Conservation (phyloP, 2,113 vertebrate genomes). For the Tetrao urogallus region DNA sequence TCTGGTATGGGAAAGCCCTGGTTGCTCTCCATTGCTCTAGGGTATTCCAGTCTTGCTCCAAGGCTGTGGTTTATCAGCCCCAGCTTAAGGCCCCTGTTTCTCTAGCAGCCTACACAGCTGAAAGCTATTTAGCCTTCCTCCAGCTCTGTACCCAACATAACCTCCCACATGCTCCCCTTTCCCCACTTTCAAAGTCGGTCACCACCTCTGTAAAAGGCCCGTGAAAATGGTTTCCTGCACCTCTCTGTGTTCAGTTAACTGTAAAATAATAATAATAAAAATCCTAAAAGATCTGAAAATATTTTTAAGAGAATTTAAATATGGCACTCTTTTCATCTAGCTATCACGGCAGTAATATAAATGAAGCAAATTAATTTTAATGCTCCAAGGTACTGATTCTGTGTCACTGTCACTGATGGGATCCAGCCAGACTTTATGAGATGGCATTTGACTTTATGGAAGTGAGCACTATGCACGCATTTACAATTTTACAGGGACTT, state of each 20-base stretch:
- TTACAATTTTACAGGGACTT: constrained; percentile 86
- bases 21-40: not conserved
- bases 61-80: not conserved
- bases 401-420: constrained; percentile 84
- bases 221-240: constrained; percentile 27
- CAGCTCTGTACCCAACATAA: not conserved
- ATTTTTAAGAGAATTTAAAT: constrained; percentile 84
- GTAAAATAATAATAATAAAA: constrained; percentile 65
- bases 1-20: not conserved
- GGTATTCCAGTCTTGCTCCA: not conserved
- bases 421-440: constrained; percentile 80
- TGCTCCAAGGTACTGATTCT: constrained; percentile 86
- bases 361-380: constrained; percentile 94
- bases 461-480: constrained; percentile 87
- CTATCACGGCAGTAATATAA: constrained; percentile 85
- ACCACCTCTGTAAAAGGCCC: not conserved
- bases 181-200: not conserved
- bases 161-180: not conserved
- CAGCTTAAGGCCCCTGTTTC: not conserved
- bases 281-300: constrained; percentile 61
- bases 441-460: constrained; percentile 90
- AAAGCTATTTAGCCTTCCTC: not conserved
- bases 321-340: constrained; percentile 83
- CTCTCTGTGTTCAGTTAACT: constrained; percentile 65
- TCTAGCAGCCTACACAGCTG: not conserved